Evolutionary conservation across 2,113 vertebrate species (phyloP).

Genomic region (Sisor rabdophorus): DNA sequence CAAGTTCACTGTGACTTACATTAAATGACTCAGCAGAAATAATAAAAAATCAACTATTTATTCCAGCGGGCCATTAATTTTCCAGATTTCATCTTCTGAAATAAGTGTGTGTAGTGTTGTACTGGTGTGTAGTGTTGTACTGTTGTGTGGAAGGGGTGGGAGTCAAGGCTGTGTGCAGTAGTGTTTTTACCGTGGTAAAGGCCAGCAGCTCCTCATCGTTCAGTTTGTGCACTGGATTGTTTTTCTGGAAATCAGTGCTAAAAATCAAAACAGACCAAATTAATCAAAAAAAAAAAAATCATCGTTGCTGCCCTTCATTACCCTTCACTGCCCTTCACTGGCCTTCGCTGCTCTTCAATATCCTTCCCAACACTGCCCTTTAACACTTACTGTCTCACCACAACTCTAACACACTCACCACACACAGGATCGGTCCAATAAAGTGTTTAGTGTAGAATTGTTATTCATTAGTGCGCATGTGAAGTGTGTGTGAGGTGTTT

Average conservation of each 20-base stretch:
- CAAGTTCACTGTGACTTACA: not conserved
- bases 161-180: not conserved
- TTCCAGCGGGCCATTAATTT: conserved; percentile 6
- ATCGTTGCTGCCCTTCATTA: too few relatives aligned
- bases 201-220: conserved; percentile 90
- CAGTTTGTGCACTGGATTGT: conserved; percentile 89
- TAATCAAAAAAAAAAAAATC: not conserved
- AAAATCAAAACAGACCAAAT: conserved; percentile 10
- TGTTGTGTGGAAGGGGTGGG: too few relatives aligned
- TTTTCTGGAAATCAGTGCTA: conserved; percentile 91
- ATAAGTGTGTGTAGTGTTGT: too few relatives aligned
- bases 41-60: not conserved
- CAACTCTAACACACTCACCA: too few relatives aligned
- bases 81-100: too few relatives aligned
- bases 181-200: conserved; percentile 88
- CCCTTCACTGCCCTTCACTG: too few relatives aligned
- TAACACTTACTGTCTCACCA: too few relatives aligned
- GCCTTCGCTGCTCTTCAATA: too few relatives aligned
- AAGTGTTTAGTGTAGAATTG: not conserved
- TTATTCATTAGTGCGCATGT: not conserved
- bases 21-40: not conserved
- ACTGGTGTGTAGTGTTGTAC: too few relatives aligned
- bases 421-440: too few relatives aligned
- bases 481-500: not conserved
- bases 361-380: too few relatives aligned